Conservation (phyloP, 1,140 invertebrate species). For the Aphis gossypii region DNA sequence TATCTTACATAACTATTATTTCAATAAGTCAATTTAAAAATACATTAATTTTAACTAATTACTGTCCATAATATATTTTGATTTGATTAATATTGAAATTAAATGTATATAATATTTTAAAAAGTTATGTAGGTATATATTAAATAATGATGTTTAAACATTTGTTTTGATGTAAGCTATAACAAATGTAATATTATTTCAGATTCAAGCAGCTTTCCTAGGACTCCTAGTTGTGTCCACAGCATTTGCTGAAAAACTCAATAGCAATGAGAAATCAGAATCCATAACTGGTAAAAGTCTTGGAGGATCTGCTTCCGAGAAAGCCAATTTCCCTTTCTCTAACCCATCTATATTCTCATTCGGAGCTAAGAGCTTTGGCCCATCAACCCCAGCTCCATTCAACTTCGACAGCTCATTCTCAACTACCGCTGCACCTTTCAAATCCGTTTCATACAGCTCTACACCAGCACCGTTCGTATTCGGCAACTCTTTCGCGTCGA, state of each 20-base stretch:
- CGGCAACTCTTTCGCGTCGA: background rate
- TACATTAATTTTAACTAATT: background rate
- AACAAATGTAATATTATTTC: background rate
- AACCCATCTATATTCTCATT: constrained; percentile 21
- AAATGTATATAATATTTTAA: background rate
- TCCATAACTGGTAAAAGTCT: background rate
- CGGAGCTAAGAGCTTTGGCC: constrained; percentile 14
- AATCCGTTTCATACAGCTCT: constrained; percentile 34
- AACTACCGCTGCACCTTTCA: constrained; percentile 44
- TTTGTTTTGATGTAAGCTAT: background rate
- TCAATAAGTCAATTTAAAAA: background rate
- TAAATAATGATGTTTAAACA: background rate
- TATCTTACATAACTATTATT: background rate
- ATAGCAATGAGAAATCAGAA: background rate
- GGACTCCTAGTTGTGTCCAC: constrained; percentile 44
- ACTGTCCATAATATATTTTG: background rate
- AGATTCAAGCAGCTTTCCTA: constrained; percentile 40
- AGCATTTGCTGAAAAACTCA: background rate
- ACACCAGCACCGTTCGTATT: constrained; percentile 41
- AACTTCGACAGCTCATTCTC: constrained; percentile 41
- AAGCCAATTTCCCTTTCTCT: constrained; percentile 10
- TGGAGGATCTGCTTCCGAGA: background rate
- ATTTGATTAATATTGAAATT: background rate
- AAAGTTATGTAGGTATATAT: background rate
- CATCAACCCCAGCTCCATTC: constrained; percentile 40